A percentile compares a stretch with the other conserved stretches of the same genome.
Conservation (phyloP, 2,113 vertebrate species). For the Pseudolaguvia tuberculata region DNA sequence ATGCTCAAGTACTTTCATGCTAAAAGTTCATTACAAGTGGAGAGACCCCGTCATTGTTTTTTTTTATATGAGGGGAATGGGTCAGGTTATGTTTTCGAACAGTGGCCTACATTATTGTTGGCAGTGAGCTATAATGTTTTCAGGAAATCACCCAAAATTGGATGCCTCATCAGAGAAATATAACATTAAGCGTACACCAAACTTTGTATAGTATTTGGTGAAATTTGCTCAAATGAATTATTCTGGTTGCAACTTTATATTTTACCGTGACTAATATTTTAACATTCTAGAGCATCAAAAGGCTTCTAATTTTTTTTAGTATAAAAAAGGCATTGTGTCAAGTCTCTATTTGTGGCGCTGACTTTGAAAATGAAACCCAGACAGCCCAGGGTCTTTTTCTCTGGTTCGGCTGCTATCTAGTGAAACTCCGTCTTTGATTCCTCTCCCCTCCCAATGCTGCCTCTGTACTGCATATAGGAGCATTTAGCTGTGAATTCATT, state of each 20-base stretch:
- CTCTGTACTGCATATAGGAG: slow-evolving; percentile 65
- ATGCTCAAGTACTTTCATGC: slow-evolving; percentile 91
- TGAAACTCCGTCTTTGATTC: slow-evolving; percentile 65
- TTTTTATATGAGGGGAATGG: slow-evolving; percentile 59
- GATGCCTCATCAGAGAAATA: background rate
- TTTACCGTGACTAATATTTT: slow-evolving; percentile 28
- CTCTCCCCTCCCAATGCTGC: slow-evolving; percentile 27
- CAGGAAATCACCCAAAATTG: slow-evolving; percentile 32
- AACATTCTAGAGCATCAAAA: slow-evolving; percentile 47
- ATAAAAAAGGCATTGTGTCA: slow-evolving; percentile 8
- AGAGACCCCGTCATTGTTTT: slow-evolving; percentile 46
- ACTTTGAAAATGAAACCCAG: slow-evolving; percentile 48
- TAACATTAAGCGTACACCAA: slow-evolving; percentile 8
- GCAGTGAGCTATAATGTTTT: slow-evolving; percentile 35
- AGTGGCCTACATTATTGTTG: slow-evolving; percentile 68
- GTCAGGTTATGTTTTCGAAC: slow-evolving; percentile 60
- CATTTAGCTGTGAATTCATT: slow-evolving; percentile 74
- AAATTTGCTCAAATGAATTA: too few relatives aligned
- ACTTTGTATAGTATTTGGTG: background rate
- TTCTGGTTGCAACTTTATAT: too few relatives aligned
- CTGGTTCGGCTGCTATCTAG: slow-evolving; percentile 49
- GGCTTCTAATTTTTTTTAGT: background rate
- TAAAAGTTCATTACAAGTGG: slow-evolving; percentile 90
- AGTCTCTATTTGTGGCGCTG: slow-evolving; percentile 49
- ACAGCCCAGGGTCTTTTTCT: slow-evolving; percentile 45